These are phyloP conservation scores for Pontoporia blainvillei DNA, from an alignment of 2,113 vertebrate species.

Conservation along the genomic window DNA sequence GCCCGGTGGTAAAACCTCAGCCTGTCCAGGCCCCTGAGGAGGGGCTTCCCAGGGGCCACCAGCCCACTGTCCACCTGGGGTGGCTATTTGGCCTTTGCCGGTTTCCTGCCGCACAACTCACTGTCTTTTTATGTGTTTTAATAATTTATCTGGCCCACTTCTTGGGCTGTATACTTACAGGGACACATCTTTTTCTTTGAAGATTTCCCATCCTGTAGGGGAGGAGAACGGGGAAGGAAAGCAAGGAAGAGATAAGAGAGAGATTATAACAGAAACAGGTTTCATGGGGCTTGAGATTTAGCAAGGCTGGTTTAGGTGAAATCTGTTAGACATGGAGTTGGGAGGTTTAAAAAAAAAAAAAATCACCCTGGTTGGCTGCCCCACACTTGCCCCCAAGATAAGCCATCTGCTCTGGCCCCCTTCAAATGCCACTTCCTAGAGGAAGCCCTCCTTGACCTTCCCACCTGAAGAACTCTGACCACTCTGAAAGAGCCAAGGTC, in stretches of 20 bases:
- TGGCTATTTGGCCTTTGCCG: not conserved
- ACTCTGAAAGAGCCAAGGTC: not conserved
- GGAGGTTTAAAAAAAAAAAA: not conserved
- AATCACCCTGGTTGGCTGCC: not conserved
- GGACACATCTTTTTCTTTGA: slow-evolving; percentile 79
- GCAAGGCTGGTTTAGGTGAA: slow-evolving; percentile 54
- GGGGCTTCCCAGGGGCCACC: not conserved
- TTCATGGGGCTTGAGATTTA: slow-evolving; percentile 62
- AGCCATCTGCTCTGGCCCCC: not conserved
- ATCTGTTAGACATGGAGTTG: slow-evolving; percentile 50
- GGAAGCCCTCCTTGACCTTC: not conserved
- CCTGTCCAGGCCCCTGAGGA: not conserved
- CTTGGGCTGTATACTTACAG: slow-evolving; percentile 75
- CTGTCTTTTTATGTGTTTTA: slow-evolving; percentile 74
- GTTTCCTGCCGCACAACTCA: slow-evolving; percentile 12
- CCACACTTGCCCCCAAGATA: not conserved
- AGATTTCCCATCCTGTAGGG: slow-evolving; percentile 73
- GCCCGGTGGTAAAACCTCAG: not conserved
- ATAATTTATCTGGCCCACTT: slow-evolving; percentile 82
- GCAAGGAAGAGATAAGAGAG: slow-evolving; percentile 65
- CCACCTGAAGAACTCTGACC: not conserved
- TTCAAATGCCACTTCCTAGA: not conserved
- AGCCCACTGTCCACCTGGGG: not conserved
- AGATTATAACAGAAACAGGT: slow-evolving; percentile 65
- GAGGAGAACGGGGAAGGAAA: slow-evolving; percentile 61